Evolutionary conservation across 2,113 vertebrate genomes (phyloP).

Genomic region (Carassius carassius): DNA sequence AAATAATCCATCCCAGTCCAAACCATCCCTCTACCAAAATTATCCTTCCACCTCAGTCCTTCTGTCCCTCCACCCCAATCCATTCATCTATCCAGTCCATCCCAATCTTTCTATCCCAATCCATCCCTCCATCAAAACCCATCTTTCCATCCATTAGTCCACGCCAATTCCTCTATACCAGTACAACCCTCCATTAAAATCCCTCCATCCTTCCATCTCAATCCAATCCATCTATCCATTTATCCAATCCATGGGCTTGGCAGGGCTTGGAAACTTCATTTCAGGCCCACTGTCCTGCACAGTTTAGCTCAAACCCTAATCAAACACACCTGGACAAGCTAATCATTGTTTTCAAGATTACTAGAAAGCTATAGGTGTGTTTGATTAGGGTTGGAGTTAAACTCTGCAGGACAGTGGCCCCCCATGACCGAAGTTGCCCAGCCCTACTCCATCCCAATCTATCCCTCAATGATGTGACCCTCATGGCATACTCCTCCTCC

Average conservation of each 20-base stretch:
- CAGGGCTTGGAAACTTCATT: no score
- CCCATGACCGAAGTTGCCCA: no score
- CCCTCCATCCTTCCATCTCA: background rate
- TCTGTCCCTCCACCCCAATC: background rate
- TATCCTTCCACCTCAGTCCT: no score
- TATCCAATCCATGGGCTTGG: background rate
- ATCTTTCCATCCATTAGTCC: background rate
- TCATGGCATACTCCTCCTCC: conserved; percentile 87
- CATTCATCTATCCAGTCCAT: background rate
- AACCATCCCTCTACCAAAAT: background rate
- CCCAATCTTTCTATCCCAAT: background rate
- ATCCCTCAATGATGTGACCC: conserved; percentile 83
- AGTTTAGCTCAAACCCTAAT: no score
- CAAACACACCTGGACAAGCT: no score
- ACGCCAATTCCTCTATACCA: background rate
- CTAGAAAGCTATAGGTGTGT: no score
- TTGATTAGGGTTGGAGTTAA: no score
- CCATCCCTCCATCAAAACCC: background rate
- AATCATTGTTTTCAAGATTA: no score
- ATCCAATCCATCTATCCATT: background rate
- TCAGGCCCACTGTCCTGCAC: no score
- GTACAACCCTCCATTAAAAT: background rate
- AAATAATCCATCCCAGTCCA: background rate
- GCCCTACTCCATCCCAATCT: background rate
- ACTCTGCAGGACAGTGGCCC: no score